A percentile compares a stretch with the other conserved stretches of the same genome.
Conservation (phyloP, 2,113 vertebrate genomes). For the Coptodon bakossiorum region DNA sequence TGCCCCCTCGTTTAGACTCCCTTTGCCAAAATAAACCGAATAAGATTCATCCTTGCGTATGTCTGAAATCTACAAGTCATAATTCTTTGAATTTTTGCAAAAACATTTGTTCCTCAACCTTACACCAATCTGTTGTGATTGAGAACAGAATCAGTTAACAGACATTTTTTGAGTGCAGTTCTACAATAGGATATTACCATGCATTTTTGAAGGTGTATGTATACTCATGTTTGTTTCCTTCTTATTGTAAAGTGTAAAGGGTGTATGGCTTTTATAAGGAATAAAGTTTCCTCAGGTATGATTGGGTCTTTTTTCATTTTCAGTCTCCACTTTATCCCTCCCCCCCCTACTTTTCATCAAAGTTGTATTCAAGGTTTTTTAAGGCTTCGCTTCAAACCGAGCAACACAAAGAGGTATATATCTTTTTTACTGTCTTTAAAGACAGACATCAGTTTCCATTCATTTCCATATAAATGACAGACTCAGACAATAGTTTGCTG, state of each 20-base stretch:
- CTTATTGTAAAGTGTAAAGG: slow-evolving; percentile 50
- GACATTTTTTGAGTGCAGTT: neutral
- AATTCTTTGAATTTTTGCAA: neutral
- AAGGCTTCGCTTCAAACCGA: neutral
- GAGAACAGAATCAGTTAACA: neutral
- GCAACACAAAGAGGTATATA: neutral
- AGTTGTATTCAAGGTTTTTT: neutral
- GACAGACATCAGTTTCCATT: neutral
- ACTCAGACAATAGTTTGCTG: neutral
- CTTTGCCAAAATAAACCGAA: slow-evolving; percentile 3
- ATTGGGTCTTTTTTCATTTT: neutral
- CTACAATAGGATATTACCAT: neutral
- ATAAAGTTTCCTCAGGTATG: slow-evolving; percentile 69
- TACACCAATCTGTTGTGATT: neutral
- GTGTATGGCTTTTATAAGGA: slow-evolving; percentile 68
- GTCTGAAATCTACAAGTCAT: neutral
- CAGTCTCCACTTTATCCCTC: neutral
- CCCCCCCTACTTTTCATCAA: neutral
- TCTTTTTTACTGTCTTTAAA: neutral
- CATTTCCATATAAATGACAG: neutral
- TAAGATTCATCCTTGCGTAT: slow-evolving; percentile 5
- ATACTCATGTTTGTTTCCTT: slow-evolving; percentile 18
- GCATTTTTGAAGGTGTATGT: slow-evolving; percentile 12
- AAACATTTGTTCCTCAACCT: neutral
- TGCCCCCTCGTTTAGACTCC: neutral